Conservation (phyloP, 2,113 vertebrate genomes). For the Suncus etruscus region DNA sequence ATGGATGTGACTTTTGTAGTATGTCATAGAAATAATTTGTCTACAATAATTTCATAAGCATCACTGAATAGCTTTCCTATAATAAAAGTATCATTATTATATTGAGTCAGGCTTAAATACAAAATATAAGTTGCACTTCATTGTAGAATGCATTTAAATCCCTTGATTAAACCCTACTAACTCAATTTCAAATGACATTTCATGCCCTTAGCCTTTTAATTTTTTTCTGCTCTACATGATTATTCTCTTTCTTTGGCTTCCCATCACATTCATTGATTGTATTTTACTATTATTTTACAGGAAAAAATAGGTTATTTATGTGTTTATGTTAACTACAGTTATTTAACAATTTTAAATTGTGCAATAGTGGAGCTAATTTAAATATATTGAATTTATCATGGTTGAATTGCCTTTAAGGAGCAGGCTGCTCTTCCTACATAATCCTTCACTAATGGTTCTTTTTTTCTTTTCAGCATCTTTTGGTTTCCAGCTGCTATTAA, state of each 20-base stretch:
- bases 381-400: slow-evolving; percentile 52
- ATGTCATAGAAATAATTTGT: slow-evolving; percentile 75
- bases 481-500: slow-evolving; percentile 43
- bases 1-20: slow-evolving; percentile 70
- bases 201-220: slow-evolving; percentile 43
- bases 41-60: slow-evolving; percentile 74
- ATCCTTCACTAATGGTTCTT: not conserved
- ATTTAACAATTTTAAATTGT: slow-evolving; percentile 60
- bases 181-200: slow-evolving; percentile 72
- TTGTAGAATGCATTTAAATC: slow-evolving; percentile 82
- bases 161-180: slow-evolving; percentile 76
- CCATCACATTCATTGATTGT: slow-evolving; percentile 24
- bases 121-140: slow-evolving; percentile 58
- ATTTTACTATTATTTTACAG: slow-evolving; percentile 62
- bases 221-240: not conserved
- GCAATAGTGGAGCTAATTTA: slow-evolving; percentile 39
- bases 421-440: not conserved
- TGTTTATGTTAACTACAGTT: slow-evolving; percentile 46
- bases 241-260: slow-evolving; percentile 57
- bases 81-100: slow-evolving; percentile 76
- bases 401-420: slow-evolving; percentile 39
- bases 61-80: slow-evolving; percentile 68
- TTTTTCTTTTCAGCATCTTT: slow-evolving; percentile 36
- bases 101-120: slow-evolving; percentile 73
- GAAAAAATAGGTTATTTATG: slow-evolving; percentile 53